These are phyloP conservation scores for Lepidurus couesii DNA, from an alignment of 1,140 invertebrate genomes.

Conservation along the genomic window DNA sequence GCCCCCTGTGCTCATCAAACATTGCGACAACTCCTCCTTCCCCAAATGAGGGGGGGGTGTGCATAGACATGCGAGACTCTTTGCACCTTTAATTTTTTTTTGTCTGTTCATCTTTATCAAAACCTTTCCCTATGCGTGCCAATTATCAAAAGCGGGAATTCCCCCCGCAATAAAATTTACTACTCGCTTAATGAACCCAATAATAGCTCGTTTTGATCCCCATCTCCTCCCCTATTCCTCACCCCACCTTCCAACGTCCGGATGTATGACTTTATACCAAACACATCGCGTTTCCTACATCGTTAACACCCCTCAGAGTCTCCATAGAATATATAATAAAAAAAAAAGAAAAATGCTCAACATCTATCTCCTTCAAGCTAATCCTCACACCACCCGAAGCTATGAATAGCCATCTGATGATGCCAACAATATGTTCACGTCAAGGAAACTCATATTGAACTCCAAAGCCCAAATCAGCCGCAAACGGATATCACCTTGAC, in stretches of 20 bases:
- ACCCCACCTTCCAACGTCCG: neutral
- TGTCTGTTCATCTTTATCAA: no score
- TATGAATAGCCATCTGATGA: slow-evolving; percentile 5
- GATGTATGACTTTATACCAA: neutral
- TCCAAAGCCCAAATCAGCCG: neutral
- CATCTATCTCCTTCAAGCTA: neutral
- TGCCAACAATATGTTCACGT: neutral
- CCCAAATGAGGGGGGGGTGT: neutral
- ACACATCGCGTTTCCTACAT: neutral
- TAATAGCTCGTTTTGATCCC: neutral
- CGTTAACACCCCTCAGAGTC: neutral
- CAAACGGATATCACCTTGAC: slow-evolving; percentile 12
- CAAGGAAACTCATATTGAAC: neutral
- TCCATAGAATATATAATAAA: no score
- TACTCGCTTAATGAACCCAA: slow-evolving; percentile 19
- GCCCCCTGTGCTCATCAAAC: neutral
- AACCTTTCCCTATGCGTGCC: neutral
- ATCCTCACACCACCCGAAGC: neutral
- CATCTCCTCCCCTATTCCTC: neutral
- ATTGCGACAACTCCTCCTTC: neutral
- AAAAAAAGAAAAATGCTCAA: neutral
- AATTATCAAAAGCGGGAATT: neutral
- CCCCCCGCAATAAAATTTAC: neutral
- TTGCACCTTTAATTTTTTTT: neutral
- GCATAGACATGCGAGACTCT: neutral